Percentiles rank a stretch among this genome's conserved stretches.
Evolutionary conservation across 2,797 vertebrate genomes (phyloP).

Genomic region (Caiman crocodilus): DNA sequence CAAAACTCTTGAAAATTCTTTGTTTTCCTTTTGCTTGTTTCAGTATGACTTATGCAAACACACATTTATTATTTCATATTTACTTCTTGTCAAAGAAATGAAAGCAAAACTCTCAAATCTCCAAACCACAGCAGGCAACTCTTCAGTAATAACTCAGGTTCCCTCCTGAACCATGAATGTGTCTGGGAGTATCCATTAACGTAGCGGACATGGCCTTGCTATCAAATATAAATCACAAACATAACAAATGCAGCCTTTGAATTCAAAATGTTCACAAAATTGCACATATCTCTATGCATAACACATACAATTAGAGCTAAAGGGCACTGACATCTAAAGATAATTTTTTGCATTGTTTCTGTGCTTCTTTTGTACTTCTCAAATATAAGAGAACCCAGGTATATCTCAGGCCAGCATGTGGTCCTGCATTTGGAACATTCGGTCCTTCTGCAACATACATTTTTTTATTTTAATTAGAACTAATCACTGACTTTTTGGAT

Average conservation of each 20-base stretch:
- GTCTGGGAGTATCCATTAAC: neutral
- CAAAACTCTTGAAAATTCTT: neutral
- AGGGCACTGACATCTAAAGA: rapidly evolving
- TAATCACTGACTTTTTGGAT: neutral
- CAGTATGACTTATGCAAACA: neutral
- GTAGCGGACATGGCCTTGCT: neutral
- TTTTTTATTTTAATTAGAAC: neutral
- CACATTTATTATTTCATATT: neutral
- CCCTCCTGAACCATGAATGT: neutral
- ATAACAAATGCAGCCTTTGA: too few species aligned
- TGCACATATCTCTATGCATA: rapidly evolving
- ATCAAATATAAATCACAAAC: neutral
- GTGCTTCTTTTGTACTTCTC: neutral
- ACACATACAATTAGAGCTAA: rapidly evolving
- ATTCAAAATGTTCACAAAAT: neutral
- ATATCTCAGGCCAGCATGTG: neutral
- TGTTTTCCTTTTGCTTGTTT: neutral
- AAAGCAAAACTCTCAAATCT: neutral
- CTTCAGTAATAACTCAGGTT: neutral
- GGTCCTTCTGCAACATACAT: too few species aligned
- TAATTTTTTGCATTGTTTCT: neutral
- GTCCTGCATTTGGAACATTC: neutral
- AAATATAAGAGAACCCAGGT: neutral
- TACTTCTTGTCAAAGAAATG: conserved; percentile 29
- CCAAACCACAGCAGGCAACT: neutral